phyloP scores from a whole-genome alignment of 2,113 vertebrate genomes.

The Sinocyclocheilus maitianheensis region DNA sequence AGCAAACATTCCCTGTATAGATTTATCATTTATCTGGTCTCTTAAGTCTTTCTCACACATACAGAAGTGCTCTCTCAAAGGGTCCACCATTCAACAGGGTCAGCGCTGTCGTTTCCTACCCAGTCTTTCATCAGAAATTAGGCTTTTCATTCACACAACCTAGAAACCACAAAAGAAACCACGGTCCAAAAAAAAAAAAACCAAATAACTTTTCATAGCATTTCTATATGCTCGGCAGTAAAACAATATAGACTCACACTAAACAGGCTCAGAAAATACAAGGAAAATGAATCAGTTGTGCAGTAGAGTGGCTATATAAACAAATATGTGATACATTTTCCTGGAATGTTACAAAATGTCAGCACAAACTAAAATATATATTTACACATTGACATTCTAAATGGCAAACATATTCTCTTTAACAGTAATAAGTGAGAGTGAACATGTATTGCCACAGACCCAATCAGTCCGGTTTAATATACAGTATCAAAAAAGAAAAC shows the following conservation, averaged over 20 bases:
- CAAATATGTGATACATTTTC: background rate
- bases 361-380: background rate
- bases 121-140: constrained; percentile 57
- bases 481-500: background rate
- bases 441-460: constrained; percentile 37
- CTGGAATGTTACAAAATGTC: background rate
- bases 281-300: background rate
- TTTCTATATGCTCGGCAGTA: constrained; percentile 65
- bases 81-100: constrained; percentile 36
- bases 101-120: constrained; percentile 47
- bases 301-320: background rate
- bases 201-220: constrained; percentile 57
- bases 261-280: constrained; percentile 49
- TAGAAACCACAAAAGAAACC: constrained; percentile 65
- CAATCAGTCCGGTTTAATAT: constrained; percentile 15
- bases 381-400: background rate
- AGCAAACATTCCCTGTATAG: constrained; percentile 40
- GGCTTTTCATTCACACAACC: constrained; percentile 57
- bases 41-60: background rate
- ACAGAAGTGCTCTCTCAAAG: constrained; percentile 60
- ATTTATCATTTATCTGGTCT: constrained; percentile 22
- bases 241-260: constrained; percentile 45
- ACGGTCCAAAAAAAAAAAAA: constrained; percentile 40
- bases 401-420: background rate
- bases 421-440: constrained; percentile 5